Evolutionary conservation across 92 coral and sea anemone genomes (phyloP), one percentile per base, ranked within the genome.

Genomic region (Phenganax marumi): DNA sequence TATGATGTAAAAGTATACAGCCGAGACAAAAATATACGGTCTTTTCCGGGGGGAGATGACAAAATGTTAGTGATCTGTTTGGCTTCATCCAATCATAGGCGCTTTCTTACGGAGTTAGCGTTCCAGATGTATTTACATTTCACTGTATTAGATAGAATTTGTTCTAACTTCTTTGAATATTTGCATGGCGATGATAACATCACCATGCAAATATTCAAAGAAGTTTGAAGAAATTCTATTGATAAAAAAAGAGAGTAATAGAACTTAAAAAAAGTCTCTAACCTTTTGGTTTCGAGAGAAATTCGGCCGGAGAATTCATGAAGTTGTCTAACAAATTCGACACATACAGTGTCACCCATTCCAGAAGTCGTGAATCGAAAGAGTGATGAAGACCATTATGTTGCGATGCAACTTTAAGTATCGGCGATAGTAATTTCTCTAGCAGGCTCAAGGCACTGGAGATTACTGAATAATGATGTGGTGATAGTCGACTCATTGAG

Each of bases 301-400:
- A 12, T 2, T 77, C 71, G 5, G 58, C 54, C 3, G 82, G 17
- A 8, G 50, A 58, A 43, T 58, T 71, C 82, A 77, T 77, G 54
- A 90, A 90, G 14, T 90, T 92, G 73, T 95, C 94, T 24, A 95
- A 87, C 49, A 95, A 78, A 85, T 92, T 93, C 2, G 95, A 89
- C 17, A 96, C 79, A 60, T 92, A 86, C 53, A 92, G 89, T 50
- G 93, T 80, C 24, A 92, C 85, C 98, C 98, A 95, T 50, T 94
- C 93, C 81, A 95, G 82, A 14, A 95, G 88, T 46, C 91, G 73
- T 68, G 90, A 63, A 69, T 95, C 98, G 23, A 89, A 81, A 46
- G 82, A 49, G 6, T 54, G 50, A 58, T 56, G 52, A 10, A 80
- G 64, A 13, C 73, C 72, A 25, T 62, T 71, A 71, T 86, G 91